These are phyloP conservation scores for Gadopsis marmoratus DNA, from an alignment of 2,797 vertebrate genomes.

Conservation along the genomic window DNA sequence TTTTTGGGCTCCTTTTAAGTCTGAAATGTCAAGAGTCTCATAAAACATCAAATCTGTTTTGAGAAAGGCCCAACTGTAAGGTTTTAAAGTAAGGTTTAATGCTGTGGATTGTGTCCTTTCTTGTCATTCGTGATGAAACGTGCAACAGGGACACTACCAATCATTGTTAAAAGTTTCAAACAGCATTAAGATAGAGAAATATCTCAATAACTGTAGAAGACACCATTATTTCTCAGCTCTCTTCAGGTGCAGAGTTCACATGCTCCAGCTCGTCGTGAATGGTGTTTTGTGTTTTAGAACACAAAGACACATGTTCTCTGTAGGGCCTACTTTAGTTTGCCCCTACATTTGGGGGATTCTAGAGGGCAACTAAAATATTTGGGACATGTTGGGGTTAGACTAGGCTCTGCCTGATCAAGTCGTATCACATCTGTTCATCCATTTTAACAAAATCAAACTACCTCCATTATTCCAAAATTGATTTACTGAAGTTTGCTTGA, in stretches of 20 bases:
- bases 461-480: neutral
- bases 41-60: constrained; percentile 3
- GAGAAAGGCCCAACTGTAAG: neutral
- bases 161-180: constrained; percentile 1
- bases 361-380: constrained; percentile 8
- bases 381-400: neutral
- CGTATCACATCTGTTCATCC: neutral
- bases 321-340: neutral
- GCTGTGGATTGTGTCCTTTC: neutral
- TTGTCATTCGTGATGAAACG: neutral
- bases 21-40: constrained; percentile 26
- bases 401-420: neutral
- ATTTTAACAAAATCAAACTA: neutral
- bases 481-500: neutral
- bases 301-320: constrained; percentile 8
- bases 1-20: constrained; percentile 12
- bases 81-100: neutral
- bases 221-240: neutral
- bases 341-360: neutral
- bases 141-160: neutral
- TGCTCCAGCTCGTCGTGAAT: constrained; percentile 10
- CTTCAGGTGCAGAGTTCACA: neutral
- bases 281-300: constrained; percentile 6
- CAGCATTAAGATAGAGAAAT: neutral
- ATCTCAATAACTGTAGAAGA: neutral